These are phyloP conservation scores for Phataginus tetradactyla DNA, from an alignment of 2,797 vertebrate species.

Conservation along the genomic window DNA sequence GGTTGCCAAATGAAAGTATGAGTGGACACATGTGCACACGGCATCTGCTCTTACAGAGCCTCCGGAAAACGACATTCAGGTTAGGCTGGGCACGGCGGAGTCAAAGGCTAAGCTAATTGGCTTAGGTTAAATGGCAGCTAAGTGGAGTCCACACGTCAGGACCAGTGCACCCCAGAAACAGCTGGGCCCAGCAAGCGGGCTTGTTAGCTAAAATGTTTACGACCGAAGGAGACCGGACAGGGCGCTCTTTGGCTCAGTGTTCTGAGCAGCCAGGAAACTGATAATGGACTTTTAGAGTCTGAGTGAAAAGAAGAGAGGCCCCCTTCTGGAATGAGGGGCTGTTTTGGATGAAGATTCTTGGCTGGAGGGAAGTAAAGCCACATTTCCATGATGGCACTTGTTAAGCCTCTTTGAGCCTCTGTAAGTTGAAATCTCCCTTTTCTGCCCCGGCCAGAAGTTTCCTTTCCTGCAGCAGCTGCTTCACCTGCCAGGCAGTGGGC, in stretches of 20 bases:
- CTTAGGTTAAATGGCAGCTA: constrained; percentile 92
- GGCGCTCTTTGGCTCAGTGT: constrained; percentile 57
- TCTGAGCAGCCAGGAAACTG: constrained; percentile 71
- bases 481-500: not conserved
- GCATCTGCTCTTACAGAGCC: constrained; percentile 93
- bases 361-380: constrained; percentile 35
- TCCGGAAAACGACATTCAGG: constrained; percentile 91
- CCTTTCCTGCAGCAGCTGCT: not conserved
- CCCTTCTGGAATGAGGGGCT: constrained; percentile 31
- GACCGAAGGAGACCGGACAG: constrained; percentile 81
- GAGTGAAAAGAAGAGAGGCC: constrained; percentile 10
- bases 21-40: constrained; percentile 87
- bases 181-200: constrained; percentile 84
- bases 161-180: constrained; percentile 85
- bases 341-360: constrained; percentile 52
- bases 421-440: not conserved
- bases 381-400: constrained; percentile 20
- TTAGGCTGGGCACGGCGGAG: constrained; percentile 90
- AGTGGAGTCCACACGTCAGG: constrained; percentile 89
- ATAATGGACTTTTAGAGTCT: constrained; percentile 15
- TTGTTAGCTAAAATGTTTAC: constrained; percentile 84
- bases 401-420: not conserved
- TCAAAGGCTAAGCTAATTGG: constrained; percentile 91
- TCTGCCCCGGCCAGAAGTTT: not conserved
- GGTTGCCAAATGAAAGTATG: constrained; percentile 93